Evolutionary conservation across 2,113 vertebrate species (phyloP).

Genomic region (Python bivittatus): DNA sequence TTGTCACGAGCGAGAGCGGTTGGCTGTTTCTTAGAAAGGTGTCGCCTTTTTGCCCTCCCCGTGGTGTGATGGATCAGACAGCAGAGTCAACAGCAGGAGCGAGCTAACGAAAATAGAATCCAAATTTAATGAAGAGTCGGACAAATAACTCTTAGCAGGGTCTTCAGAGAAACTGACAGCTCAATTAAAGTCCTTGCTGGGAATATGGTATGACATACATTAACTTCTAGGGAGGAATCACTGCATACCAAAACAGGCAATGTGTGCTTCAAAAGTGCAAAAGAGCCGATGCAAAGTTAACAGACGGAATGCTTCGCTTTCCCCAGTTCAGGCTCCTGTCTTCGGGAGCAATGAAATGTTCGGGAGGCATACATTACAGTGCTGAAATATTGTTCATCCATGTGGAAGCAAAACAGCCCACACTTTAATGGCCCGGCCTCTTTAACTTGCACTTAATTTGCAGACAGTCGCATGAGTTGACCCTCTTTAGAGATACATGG

Average conservation of each 20-base stretch:
- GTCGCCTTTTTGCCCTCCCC: conserved; percentile 50
- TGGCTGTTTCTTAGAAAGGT: conserved; percentile 40
- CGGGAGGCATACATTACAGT: not conserved
- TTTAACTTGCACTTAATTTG: not conserved
- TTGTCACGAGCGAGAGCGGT: conserved; percentile 24
- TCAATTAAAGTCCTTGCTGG: conserved; percentile 68
- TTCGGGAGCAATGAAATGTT: not conserved
- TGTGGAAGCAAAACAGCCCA: not conserved
- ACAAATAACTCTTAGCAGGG: conserved; percentile 52
- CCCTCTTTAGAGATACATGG: not conserved
- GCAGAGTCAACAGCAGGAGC: conserved; percentile 56
- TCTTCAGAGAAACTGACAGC: conserved; percentile 57
- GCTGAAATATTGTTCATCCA: not conserved
- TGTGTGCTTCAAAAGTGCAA: conserved; percentile 40
- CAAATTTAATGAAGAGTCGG: conserved; percentile 62
- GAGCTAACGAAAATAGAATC: conserved; percentile 64
- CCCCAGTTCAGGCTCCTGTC: not conserved
- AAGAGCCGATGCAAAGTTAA: conserved; percentile 37
- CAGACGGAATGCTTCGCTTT: not conserved
- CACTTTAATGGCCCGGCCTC: not conserved
- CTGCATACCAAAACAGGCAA: conserved; percentile 52
- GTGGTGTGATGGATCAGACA: conserved; percentile 55
- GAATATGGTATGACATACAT: conserved; percentile 50
- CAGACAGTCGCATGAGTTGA: not conserved
- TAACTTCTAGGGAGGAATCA: conserved; percentile 47